Base-by-base conservation (phyloP, 2,888 invertebrate species). In the Stenurella melanura region DNA sequence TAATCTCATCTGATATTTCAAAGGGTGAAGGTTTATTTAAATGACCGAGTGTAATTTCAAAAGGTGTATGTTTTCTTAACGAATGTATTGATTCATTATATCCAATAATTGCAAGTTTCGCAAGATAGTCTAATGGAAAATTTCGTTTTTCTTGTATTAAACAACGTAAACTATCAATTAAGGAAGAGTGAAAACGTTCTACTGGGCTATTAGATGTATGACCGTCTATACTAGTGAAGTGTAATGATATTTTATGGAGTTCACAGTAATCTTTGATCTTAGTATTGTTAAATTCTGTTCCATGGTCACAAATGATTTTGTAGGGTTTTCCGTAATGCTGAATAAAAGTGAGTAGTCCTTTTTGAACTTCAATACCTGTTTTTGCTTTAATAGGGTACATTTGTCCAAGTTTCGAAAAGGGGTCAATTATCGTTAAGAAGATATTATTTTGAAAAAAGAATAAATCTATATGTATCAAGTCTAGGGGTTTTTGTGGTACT, bases 401-500 rank as follows among this genome's bases (percentile, higher is more conserved):
- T 15, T 58, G 58, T 11, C 58, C 58, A 1, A 21, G 15, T 58
- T 58, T 58, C 0, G 50, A 50, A n/a, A 50, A 60, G 2, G 26
- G 10, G 15, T 60, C 60, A n/a, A 60, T 12, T 60, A 72, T 61
- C 0, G 63, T 73, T 0, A 73, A 38, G 19, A 73, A 76, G n/a
- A 73, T 76, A 56, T 68, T 50, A 30, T 56, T 61, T 17, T 60
- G 17, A 5, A 68, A 67, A 12, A 68, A 61, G 7, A 76, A 76
- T 21, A 66, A 56, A 12, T 76, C 60, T 1, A 76, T 30, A n/a
- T 76, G 72, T 17, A 76, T 21, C 5, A 73, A 26, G 68, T 76
- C 73, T 7, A 73, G 38, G 4, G 73, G 73, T 64, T 68, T 73
- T 3, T 61, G 34, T 21, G 72, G 56, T 21, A 56, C 72, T n/a